These are phyloP conservation scores for Gymnodraco acuticeps DNA, from an alignment of 2,797 vertebrate species.

Conservation along the genomic window DNA sequence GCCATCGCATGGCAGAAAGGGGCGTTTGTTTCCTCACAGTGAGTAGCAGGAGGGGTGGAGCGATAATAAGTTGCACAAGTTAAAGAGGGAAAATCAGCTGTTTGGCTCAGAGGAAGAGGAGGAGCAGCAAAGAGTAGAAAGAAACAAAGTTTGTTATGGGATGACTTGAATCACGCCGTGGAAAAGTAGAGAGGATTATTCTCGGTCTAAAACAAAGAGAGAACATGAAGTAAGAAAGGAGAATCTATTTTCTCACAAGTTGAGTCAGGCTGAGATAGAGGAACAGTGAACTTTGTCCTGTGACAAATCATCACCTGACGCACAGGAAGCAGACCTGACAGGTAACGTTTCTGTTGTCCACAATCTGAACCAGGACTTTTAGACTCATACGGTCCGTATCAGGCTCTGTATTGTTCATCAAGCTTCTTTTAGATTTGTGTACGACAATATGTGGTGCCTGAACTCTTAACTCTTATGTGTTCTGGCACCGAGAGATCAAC, in stretches of 20 bases:
- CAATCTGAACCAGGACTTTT: neutral
- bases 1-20: neutral
- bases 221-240: conserved; percentile 24
- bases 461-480: neutral
- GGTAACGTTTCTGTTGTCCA: conserved; percentile 51
- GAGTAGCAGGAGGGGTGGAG: conserved; percentile 57
- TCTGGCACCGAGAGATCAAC: neutral
- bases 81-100: conserved; percentile 57
- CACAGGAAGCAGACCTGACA: conserved; percentile 42
- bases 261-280: conserved; percentile 29
- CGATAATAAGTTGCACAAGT: conserved; percentile 48
- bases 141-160: conserved; percentile 55
- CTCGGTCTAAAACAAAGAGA: neutral
- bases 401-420: neutral
- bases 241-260: conserved; percentile 24
- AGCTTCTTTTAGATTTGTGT: neutral
- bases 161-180: conserved; percentile 32
- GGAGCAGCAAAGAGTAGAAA: conserved; percentile 41
- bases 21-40: conserved; percentile 27
- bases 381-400: neutral
- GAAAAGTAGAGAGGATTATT: conserved; percentile 45
- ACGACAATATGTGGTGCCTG: neutral
- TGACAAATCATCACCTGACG: conserved; percentile 21
- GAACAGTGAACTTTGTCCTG: conserved; percentile 55
- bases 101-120: conserved; percentile 25